Evolutionary conservation across 2,888 invertebrate genomes (phyloP), one percentile per base, ranked within the genome.

Genomic region (Cheilosia vulpina): DNA sequence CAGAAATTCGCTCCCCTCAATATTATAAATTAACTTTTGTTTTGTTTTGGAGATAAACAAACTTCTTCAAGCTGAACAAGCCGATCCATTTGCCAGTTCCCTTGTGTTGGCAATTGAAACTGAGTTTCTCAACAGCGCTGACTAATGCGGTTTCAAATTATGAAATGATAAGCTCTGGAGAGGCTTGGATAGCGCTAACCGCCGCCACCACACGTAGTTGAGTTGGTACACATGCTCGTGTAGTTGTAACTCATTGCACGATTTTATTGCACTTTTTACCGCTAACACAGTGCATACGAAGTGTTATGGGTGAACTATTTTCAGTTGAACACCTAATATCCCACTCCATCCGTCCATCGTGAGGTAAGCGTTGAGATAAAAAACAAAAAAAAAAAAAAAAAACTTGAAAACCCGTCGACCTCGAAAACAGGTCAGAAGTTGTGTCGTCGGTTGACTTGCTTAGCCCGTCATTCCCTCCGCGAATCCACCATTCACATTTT

Each of bases 401-500:
- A 72, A 34, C n/a, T 7, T 34, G 17, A 47, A 79, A 76, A 80
- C 79, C 47, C 5, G 84, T 66, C 80, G 84, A 71, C 84, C 84
- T 85, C 84, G 50, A 84, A 85, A 85, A 85, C 84, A 80, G 66
- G 84, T 80, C 84, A 75, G 52, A 52, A 52, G 53, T 52, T 43
- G 43, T 52, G 63, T 53, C 53, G 45, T 82, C 55, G 31, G 69
- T 47, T 45, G 73, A 73, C 79, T 73, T 63, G 78, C 69, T 83
- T 79, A 17, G 38, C 47, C 34, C 24, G 15, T 58, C 11, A 11
- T 1, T 45, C 62, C 52, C 53, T 31, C 17, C 31, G 38, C 38
- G 13, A 34, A 21, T 17, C 38, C 19, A 17, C 31, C n/a, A 3
- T 50, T 3, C 62, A 55, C 41, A 53, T 53, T 21, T 21, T 34